Evolutionary conservation across 2,888 invertebrate genomes (phyloP).

Genomic region (Drosophila fulvimacula): DNA sequence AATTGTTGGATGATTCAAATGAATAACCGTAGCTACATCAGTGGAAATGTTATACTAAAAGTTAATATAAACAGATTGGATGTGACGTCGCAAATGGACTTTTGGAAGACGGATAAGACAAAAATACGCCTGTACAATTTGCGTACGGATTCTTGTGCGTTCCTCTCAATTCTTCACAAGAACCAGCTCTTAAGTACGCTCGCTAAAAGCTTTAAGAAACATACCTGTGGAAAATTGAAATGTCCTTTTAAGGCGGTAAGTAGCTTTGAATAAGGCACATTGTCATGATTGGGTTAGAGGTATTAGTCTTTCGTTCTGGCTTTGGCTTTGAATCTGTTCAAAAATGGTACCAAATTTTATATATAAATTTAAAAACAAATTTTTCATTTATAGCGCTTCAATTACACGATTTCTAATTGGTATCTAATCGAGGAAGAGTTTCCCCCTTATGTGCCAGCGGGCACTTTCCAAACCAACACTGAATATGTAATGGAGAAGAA

Average conservation of each 20-base stretch:
- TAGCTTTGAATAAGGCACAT: neutral
- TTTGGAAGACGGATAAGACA: conserved; percentile 31
- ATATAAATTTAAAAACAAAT: no score
- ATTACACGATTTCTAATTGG: conserved; percentile 48
- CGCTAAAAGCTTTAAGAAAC: conserved; percentile 7
- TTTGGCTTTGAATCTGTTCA: neutral
- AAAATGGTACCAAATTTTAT: neutral
- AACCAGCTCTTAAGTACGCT: conserved; percentile 14
- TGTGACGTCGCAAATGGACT: conserved; percentile 31
- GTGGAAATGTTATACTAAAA: conserved; percentile 12
- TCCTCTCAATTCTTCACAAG: conserved; percentile 23
- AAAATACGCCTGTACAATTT: conserved; percentile 29
- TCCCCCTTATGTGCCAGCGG: conserved; percentile 44
- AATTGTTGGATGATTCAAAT: neutral
- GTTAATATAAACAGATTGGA: conserved; percentile 3
- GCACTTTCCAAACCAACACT: conserved; percentile 37
- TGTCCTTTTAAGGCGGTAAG: conserved; percentile 35
- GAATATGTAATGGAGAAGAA: conserved; percentile 28
- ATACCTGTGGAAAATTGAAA: neutral
- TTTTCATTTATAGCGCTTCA: conserved; percentile 27
- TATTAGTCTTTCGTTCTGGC: neutral
- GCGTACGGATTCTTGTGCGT: conserved; percentile 16
- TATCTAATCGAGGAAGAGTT: conserved; percentile 46
- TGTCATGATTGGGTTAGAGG: rapidly evolving
- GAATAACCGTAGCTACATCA: conserved; percentile 31